These are phyloP conservation scores for Chondrilla cf. caribensis DNA, from an alignment of 37 sponge, comb jelly and placozoan species.

Conservation along the genomic window DNA sequence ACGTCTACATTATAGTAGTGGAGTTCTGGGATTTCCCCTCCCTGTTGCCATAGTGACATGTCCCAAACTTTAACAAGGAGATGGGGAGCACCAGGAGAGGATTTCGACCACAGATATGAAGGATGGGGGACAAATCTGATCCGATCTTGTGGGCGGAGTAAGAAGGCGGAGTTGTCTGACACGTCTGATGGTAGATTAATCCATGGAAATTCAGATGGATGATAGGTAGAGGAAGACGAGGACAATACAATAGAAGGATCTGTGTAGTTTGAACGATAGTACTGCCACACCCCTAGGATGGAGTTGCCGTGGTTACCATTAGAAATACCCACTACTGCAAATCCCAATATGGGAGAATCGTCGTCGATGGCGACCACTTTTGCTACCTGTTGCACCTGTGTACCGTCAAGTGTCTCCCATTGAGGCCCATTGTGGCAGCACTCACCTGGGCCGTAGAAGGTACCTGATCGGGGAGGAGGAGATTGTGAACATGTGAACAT, in stretches of 20 bases:
- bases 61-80: slow-evolving; percentile 82
- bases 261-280: slow-evolving; percentile 51
- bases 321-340: slow-evolving; percentile 46
- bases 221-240: background rate
- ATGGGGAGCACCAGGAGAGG: slow-evolving; percentile 20
- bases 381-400: slow-evolving; percentile 33
- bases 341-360: slow-evolving; percentile 52
- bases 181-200: slow-evolving; percentile 61
- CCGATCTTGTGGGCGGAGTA: slow-evolving; percentile 62
- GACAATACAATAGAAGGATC: background rate
- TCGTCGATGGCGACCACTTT: slow-evolving; percentile 31
- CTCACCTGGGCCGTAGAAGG: slow-evolving; percentile 59
- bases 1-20: slow-evolving; percentile 51
- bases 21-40: slow-evolving; percentile 28
- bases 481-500: background rate
- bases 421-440: slow-evolving; percentile 36
- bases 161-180: slow-evolving; percentile 46
- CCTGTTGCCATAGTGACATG: slow-evolving; percentile 38
- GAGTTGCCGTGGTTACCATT: background rate
- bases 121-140: slow-evolving; percentile 73
- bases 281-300: slow-evolving; percentile 71
- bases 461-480: slow-evolving; percentile 33
- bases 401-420: slow-evolving; percentile 20
- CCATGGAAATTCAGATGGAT: slow-evolving; percentile 37
- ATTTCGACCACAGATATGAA: slow-evolving; percentile 44